These are phyloP conservation scores for Tipula unca DNA, from an alignment of 2,888 invertebrate genomes.

Conservation along the genomic window DNA sequence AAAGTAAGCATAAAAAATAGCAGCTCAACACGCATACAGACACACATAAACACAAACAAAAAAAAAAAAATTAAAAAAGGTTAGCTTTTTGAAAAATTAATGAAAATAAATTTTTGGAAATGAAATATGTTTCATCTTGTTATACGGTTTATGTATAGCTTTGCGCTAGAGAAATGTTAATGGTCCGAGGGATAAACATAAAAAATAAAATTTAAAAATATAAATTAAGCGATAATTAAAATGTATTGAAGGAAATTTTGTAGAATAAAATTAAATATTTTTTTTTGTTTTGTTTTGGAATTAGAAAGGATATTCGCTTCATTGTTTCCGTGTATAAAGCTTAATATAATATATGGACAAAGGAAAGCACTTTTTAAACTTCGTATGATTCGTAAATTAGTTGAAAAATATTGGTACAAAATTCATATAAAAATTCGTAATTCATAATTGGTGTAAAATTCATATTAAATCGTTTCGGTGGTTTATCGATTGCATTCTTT, in stretches of 20 bases:
- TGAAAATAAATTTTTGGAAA: conserved; percentile 2
- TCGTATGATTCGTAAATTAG: no score
- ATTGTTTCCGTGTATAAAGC: no score
- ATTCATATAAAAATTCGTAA: no score
- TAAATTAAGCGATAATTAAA: neutral
- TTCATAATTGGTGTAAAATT: no score
- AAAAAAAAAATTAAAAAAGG: neutral
- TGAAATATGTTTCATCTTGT: neutral
- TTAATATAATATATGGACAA: no score
- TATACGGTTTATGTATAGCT: neutral
- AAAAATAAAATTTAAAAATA: neutral
- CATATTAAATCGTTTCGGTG: no score
- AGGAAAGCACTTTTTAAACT: neutral
- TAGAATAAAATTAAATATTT: neutral
- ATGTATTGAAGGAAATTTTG: neutral
- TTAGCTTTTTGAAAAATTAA: neutral
- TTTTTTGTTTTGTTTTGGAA: neutral
- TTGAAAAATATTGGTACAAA: no score
- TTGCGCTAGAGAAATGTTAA: neutral
- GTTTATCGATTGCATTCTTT: no score
- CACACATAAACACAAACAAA: neutral
- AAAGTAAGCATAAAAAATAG: neutral
- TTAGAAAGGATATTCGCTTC: neutral
- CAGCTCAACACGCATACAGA: neutral
- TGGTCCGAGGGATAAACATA: neutral